Evolutionary conservation across 2,888 invertebrate genomes (phyloP).

Genomic region (Vanessa cardui): DNA sequence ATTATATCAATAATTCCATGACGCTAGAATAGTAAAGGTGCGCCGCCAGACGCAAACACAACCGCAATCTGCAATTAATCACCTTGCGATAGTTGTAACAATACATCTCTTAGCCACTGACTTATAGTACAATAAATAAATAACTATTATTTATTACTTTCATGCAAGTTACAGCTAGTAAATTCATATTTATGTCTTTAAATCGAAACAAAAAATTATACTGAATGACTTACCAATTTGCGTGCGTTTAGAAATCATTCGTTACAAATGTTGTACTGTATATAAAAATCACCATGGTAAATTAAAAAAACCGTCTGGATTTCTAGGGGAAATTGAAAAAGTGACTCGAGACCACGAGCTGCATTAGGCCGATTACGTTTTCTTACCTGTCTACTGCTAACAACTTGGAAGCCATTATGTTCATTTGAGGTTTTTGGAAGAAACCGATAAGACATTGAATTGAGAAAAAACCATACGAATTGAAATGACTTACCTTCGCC

Average conservation of each 20-base stretch:
- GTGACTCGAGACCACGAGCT: conserved; percentile 12
- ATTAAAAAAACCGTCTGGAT: background rate
- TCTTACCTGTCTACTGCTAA: conserved; percentile 24
- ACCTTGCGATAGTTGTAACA: conserved; percentile 45
- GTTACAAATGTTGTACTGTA: too few species aligned
- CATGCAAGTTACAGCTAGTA: background rate
- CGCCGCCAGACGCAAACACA: conserved; percentile 50
- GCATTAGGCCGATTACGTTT: conserved; percentile 29
- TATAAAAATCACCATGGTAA: background rate
- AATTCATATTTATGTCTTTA: background rate
- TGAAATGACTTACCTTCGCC: background rate
- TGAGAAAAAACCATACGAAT: conserved; percentile 3
- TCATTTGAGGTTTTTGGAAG: conserved; percentile 15
- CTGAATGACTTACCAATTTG: background rate
- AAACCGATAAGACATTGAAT: conserved; percentile 12
- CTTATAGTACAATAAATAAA: conserved; percentile 7
- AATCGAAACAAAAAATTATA: background rate
- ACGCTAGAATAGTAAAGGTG: conserved; percentile 19
- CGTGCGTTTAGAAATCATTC: too few species aligned
- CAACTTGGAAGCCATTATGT: conserved; percentile 14
- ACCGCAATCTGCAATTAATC: conserved; percentile 70
- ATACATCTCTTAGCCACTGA: background rate
- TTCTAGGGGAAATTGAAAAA: conserved; percentile 5
- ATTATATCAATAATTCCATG: conserved; percentile 31
- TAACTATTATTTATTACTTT: conserved; percentile 6